Evolutionary conservation across 2,888 invertebrate genomes (phyloP).

Genomic region (Sarcophaga caerulescens): DNA sequence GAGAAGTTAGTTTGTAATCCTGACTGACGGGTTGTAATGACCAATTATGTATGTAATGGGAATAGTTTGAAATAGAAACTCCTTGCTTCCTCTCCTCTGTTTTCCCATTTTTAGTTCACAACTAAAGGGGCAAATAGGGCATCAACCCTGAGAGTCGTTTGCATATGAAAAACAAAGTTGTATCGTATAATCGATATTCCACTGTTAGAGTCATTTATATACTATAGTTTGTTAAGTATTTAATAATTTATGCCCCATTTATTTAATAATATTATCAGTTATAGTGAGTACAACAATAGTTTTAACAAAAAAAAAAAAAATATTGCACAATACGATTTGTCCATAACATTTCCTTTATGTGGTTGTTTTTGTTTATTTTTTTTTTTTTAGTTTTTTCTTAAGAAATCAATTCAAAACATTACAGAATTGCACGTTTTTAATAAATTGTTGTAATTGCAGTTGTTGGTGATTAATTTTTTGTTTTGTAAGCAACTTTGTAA

Average conservation of each 20-base stretch:
- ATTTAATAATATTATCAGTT: conserved; percentile 13
- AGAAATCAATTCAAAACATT: conserved; percentile 36
- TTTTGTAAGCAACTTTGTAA: neutral
- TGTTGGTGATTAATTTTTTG: neutral
- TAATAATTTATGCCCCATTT: conserved; percentile 21
- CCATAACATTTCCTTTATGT: no score
- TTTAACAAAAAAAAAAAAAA: no score
- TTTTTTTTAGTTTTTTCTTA: neutral
- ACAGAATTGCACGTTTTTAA: conserved; percentile 54
- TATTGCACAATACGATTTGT: neutral
- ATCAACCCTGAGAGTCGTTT: no score
- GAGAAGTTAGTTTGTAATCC: no score
- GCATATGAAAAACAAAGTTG: no score
- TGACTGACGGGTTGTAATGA: no score
- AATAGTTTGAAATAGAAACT: no score
- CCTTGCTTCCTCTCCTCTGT: no score
- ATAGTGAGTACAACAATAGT: neutral
- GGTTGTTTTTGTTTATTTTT: neutral
- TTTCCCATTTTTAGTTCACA: no score
- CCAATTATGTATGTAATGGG: no score
- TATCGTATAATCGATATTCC: neutral
- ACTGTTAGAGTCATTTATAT: neutral
- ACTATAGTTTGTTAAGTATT: neutral
- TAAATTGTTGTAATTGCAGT: conserved; percentile 1
- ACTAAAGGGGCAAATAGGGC: no score